phyloP scores from a whole-genome alignment of 2,888 invertebrate species.

The Heterodera filipjevi region DNA sequence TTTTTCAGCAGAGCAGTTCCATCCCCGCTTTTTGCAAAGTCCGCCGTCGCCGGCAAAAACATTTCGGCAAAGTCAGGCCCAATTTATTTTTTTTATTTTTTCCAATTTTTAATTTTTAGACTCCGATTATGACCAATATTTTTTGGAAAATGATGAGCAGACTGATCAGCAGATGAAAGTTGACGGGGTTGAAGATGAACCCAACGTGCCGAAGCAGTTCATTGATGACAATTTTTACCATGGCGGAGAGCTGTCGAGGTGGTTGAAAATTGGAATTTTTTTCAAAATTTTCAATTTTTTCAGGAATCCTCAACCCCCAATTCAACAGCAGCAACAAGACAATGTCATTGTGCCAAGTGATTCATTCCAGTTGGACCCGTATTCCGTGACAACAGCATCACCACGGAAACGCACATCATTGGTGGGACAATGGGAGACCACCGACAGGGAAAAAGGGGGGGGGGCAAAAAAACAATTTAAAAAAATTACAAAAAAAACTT shows the following conservation, averaged over 20 bases:
- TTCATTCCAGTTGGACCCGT: conserved; percentile 8
- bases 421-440: neutral
- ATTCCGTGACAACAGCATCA: neutral
- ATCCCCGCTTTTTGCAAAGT: conserved; percentile 8
- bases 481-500: no score
- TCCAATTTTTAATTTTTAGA: neutral
- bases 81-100: neutral
- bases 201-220: neutral
- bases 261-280: neutral
- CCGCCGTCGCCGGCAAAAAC: conserved; percentile 4
- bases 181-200: neutral
- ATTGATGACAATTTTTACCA: conserved; percentile 28
- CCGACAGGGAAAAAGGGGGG: no score
- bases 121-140: neutral
- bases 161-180: neutral
- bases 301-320: neutral
- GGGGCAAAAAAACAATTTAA: no score
- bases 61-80: neutral
- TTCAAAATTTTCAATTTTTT: neutral
- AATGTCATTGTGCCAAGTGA: neutral
- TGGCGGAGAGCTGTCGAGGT: neutral
- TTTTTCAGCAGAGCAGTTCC: neutral
- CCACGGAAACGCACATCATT: neutral
- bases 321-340: neutral
- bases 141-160: neutral